Percentiles rank a stretch among this genome's conserved stretches.
phyloP scores from a whole-genome alignment of 2,797 vertebrate species.

The Molossus alvarezi region DNA sequence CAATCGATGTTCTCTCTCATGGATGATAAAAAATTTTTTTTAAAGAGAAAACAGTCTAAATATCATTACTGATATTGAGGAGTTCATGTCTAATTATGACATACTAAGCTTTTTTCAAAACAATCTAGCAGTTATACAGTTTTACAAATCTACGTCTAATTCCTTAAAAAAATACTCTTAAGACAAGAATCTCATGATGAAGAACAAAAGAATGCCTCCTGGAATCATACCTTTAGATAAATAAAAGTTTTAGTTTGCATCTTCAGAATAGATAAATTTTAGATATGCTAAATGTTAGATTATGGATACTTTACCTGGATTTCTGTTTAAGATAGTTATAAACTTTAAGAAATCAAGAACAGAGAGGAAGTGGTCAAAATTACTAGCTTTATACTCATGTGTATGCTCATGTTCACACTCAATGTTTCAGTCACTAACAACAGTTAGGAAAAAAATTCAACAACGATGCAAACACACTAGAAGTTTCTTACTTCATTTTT shows the following conservation, averaged over 20 bases:
- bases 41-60: slow-evolving; percentile 35
- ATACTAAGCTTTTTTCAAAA: slow-evolving; percentile 61
- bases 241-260: slow-evolving; percentile 29
- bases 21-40: slow-evolving; percentile 19
- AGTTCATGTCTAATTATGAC: slow-evolving; percentile 65
- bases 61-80: slow-evolving; percentile 67
- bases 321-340: slow-evolving; percentile 32
- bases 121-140: slow-evolving; percentile 35
- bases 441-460: not conserved
- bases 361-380: slow-evolving; percentile 33
- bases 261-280: not conserved
- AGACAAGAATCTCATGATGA: not conserved
- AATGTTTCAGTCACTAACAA: not conserved
- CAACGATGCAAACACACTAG: not conserved
- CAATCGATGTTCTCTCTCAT: too few species aligned
- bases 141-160: slow-evolving; percentile 61
- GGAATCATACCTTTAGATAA: not conserved
- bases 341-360: slow-evolving; percentile 46
- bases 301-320: slow-evolving; percentile 28
- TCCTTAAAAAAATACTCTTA: not conserved
- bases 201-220: slow-evolving; percentile 12
- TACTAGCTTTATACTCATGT: not conserved
- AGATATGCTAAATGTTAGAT: slow-evolving; percentile 1
- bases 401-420: not conserved
- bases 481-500: slow-evolving; percentile 28